Conservation (phyloP, 2,113 vertebrate genomes). For the Cichladusa arquata region DNA sequence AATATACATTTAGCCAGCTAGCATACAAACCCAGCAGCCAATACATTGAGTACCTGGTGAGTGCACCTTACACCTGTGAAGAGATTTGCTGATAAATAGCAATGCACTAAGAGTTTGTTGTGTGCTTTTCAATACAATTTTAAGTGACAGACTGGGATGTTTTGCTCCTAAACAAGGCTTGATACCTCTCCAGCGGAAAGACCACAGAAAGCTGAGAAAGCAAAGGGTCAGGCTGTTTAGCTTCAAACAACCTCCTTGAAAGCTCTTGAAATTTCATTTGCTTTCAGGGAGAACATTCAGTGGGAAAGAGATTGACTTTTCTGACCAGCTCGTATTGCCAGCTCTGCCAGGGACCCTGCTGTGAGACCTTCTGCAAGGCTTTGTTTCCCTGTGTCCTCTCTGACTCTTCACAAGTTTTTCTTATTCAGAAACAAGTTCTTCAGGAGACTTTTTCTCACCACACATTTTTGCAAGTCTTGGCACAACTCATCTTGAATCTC, state of each 20-base stretch:
- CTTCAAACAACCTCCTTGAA: not conserved
- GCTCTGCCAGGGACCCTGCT: not conserved
- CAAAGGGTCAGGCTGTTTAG: not conserved
- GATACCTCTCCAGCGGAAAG: not conserved
- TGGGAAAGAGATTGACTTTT: not conserved
- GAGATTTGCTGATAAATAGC: not conserved
- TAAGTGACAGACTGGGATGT: not conserved
- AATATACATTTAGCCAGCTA: not conserved
- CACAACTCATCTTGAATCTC: not conserved
- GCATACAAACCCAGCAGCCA: not conserved
- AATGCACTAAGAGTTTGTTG: rapidly evolving
- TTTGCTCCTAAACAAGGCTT: not conserved
- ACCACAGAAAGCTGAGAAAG: not conserved
- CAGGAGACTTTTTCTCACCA: not conserved
- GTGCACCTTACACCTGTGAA: not conserved
- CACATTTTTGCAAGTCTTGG: not conserved
- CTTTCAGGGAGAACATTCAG: not conserved
- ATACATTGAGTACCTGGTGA: not conserved
- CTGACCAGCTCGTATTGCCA: not conserved
- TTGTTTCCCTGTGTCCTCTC: not conserved
- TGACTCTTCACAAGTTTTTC: not conserved
- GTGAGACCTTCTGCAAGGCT: not conserved
- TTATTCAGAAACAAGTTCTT: not conserved
- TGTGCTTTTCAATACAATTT: not conserved
- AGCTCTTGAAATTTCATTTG: not conserved